Percentiles rank a stretch among this genome's conserved stretches.
These are phyloP conservation scores for Malurus cyaneus DNA, from an alignment of 2,113 vertebrate genomes.

Conservation along the genomic window DNA sequence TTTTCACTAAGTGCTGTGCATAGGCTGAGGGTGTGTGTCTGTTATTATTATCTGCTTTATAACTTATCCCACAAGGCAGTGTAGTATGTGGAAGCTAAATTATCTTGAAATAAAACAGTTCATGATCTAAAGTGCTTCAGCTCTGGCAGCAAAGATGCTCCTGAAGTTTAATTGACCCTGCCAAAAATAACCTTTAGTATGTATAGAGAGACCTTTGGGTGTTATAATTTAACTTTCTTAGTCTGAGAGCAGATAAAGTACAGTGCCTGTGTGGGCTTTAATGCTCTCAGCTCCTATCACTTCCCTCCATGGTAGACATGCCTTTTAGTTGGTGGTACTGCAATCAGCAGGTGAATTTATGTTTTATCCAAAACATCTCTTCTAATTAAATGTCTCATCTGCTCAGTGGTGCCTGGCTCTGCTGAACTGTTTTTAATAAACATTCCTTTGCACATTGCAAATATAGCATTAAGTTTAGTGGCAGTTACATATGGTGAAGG, in stretches of 20 bases:
- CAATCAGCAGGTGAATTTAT: not conserved
- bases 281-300: not conserved
- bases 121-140: not conserved
- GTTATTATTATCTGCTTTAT: not conserved
- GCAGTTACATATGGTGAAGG: not conserved
- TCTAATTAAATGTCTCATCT: not conserved
- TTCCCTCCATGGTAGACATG: not conserved
- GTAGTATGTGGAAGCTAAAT: not conserved
- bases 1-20: conserved; percentile 1
- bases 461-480: not conserved
- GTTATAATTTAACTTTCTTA: not conserved
- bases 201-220: not conserved
- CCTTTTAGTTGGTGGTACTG: not conserved
- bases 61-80: not conserved
- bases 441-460: not conserved
- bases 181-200: not conserved
- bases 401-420: not conserved
- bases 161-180: not conserved
- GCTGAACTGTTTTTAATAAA: not conserved
- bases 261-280: not conserved
- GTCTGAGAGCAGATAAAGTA: not conserved
- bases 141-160: not conserved
- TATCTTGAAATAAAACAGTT: conserved; percentile 11
- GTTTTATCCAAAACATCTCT: not conserved
- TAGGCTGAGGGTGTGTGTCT: not conserved